Percentiles rank a stretch among this genome's conserved stretches.
phyloP scores from a whole-genome alignment of 2,113 vertebrate species.

The Carassius carassius region DNA sequence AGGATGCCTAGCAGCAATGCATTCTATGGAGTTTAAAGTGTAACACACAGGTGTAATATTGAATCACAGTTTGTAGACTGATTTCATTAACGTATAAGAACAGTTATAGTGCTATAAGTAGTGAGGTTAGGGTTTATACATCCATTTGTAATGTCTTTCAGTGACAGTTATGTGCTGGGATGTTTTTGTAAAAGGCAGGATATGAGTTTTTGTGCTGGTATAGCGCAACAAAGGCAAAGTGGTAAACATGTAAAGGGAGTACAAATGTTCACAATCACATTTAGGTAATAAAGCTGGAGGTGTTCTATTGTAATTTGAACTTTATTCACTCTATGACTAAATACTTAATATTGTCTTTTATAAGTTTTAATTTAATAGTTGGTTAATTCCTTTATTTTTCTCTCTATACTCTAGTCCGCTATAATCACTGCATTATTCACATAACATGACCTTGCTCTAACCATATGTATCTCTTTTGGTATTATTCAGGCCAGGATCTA shows the following conservation, averaged over 20 bases:
- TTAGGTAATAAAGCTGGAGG: not conserved
- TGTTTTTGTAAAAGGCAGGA: conserved; percentile 40
- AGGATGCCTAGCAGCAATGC: conserved; percentile 31
- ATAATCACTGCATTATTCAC: not conserved
- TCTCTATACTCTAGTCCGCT: not conserved
- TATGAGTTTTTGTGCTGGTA: conserved; percentile 25
- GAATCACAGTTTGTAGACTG: not conserved
- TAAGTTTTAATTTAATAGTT: not conserved
- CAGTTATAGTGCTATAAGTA: not conserved
- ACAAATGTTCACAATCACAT: conserved; percentile 40
- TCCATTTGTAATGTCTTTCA: conserved; percentile 14
- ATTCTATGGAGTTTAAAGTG: not conserved
- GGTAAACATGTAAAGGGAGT: conserved; percentile 54
- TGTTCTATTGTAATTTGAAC: not conserved
- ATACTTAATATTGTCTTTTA: not conserved
- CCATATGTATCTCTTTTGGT: not conserved
- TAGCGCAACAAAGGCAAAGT: conserved; percentile 54
- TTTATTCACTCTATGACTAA: not conserved
- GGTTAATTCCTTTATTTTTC: not conserved
- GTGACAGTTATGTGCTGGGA: conserved; percentile 52
- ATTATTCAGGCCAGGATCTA: conserved; percentile 52
- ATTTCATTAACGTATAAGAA: not conserved
- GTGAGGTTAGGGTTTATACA: conserved; percentile 16
- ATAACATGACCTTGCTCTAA: not conserved
- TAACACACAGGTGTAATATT: conserved; percentile 3